Conservation (phyloP, 1,140 invertebrate genomes). For the Drosophila littoralis region DNA sequence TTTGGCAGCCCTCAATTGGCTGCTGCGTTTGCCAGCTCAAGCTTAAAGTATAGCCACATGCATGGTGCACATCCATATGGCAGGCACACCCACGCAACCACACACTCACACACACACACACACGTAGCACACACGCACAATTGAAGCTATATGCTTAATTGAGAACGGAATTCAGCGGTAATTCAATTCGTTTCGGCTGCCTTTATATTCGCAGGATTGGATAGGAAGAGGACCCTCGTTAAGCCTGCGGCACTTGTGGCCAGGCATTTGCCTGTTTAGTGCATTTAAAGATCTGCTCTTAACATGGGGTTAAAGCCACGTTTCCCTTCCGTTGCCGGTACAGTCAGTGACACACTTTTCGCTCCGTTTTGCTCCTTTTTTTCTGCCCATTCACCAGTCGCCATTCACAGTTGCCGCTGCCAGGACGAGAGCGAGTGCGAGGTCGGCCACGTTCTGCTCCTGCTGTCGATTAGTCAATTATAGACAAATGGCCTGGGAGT, state of each 20-base stretch:
- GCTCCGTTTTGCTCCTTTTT: constrained; percentile 1
- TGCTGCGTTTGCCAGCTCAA: constrained; percentile 12
- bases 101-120: constrained; percentile 39
- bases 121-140: not conserved
- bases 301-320: constrained; percentile 5
- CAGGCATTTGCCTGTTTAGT: constrained; percentile 10
- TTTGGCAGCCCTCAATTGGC: constrained; percentile 34
- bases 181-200: constrained; percentile 62
- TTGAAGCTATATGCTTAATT: constrained; percentile 62
- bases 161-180: constrained; percentile 71
- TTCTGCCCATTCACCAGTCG: constrained; percentile 23
- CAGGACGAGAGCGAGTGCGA: constrained; percentile 5
- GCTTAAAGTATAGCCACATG: constrained; percentile 4
- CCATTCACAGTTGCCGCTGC: constrained; percentile 14
- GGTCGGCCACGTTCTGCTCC: constrained; percentile 37
- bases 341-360: constrained; percentile 60
- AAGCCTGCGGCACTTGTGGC: constrained; percentile 4
- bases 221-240: not conserved
- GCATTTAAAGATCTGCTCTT: constrained; percentile 28
- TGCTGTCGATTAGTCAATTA: constrained; percentile 78
- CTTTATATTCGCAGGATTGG: constrained; percentile 2
- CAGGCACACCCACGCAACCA: constrained; percentile 6
- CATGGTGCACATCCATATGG: constrained; percentile 1
- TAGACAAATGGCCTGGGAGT: constrained; percentile 77
- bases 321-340: not conserved